Conservation (phyloP, 2,888 invertebrate species). For the Eristalis arbustorum region DNA sequence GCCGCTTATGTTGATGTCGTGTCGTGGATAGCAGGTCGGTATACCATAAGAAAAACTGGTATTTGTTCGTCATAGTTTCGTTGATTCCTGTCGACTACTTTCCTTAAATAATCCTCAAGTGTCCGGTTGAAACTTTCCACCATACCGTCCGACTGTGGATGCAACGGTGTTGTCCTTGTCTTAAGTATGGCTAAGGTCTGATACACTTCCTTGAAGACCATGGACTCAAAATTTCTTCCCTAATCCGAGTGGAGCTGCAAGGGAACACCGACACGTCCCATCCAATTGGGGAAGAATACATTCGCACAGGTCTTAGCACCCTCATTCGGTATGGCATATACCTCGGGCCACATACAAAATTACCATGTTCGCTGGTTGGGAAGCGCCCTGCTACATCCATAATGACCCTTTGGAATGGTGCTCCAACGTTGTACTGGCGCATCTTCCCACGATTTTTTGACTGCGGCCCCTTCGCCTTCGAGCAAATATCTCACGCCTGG, state of each 20-base stretch:
- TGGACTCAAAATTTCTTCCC: constrained; percentile 46
- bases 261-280: constrained; percentile 3
- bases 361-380: too few species aligned
- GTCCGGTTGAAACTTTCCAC: constrained; percentile 49
- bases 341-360: too few species aligned
- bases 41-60: constrained; percentile 26
- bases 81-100: constrained; percentile 26
- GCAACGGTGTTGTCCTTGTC: constrained; percentile 24
- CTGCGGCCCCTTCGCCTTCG: too few species aligned
- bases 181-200: background rate
- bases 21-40: constrained; percentile 49
- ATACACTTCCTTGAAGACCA: background rate
- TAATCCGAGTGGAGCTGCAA: constrained; percentile 52
- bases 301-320: constrained; percentile 42
- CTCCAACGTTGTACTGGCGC: too few species aligned
- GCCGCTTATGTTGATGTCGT: constrained; percentile 60
- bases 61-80: constrained; percentile 55
- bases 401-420: too few species aligned
- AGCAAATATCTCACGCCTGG: too few species aligned
- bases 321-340: too few species aligned
- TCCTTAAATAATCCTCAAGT: constrained; percentile 11
- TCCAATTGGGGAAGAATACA: constrained; percentile 33
- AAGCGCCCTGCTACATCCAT: too few species aligned
- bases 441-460: too few species aligned
- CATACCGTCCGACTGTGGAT: constrained; percentile 47